phyloP scores from a whole-genome alignment of 1,140 invertebrate species.

The Ips typographus region DNA sequence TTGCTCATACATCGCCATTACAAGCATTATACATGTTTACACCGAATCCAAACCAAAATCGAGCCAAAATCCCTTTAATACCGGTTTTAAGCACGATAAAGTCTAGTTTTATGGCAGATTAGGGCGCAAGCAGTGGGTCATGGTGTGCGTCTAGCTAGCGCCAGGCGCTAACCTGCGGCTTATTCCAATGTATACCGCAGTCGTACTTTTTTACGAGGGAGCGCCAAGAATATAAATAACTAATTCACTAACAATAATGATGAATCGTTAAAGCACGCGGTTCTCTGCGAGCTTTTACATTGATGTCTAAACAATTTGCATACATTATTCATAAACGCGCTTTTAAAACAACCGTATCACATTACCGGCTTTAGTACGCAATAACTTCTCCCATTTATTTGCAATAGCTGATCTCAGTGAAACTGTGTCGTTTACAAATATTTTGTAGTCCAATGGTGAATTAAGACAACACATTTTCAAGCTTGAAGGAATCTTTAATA shows the following conservation, averaged over 20 bases:
- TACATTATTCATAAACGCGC: not conserved
- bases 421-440: too few relatives aligned
- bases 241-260: not conserved
- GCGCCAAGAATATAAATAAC: conserved; percentile 1
- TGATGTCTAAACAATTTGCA: not conserved
- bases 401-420: too few relatives aligned
- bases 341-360: not conserved
- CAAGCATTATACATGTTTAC: not conserved
- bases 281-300: not conserved
- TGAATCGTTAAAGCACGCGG: not conserved
- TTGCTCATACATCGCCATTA: too few relatives aligned
- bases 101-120: conserved; percentile 4
- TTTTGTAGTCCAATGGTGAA: too few relatives aligned
- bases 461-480: too few relatives aligned
- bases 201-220: not conserved
- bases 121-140: not conserved
- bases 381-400: too few relatives aligned
- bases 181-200: not conserved
- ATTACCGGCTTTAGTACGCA: too few relatives aligned
- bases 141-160: not conserved
- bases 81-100: not conserved
- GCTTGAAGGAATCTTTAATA: too few relatives aligned
- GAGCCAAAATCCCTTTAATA: not conserved
- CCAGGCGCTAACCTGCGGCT: not conserved
- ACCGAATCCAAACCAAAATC: not conserved